Evolutionary conservation across 2,888 invertebrate genomes (phyloP).

Genomic region (Mythimna ferrago): DNA sequence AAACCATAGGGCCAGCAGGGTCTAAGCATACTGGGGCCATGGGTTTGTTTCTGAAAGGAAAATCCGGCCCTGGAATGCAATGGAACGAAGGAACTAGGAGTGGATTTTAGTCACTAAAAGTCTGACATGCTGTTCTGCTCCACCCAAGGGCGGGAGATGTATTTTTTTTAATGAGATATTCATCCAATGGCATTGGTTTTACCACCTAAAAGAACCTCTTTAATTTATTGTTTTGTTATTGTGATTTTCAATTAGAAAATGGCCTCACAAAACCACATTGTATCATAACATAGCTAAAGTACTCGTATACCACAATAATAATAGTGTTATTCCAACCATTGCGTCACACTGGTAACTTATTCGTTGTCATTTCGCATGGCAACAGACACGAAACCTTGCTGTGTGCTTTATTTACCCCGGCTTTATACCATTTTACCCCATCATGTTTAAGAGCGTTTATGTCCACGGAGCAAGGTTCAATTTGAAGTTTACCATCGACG

Average conservation of each 20-base stretch:
- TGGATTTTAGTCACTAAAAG: too few species aligned
- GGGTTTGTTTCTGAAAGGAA: too few species aligned
- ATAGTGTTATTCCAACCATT: slow-evolving; percentile 56
- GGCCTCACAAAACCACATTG: background rate
- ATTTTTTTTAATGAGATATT: too few species aligned
- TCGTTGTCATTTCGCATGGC: slow-evolving; percentile 71
- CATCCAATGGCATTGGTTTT: too few species aligned
- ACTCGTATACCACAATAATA: slow-evolving; percentile 35
- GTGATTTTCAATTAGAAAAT: slow-evolving; percentile 12
- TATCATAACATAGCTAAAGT: slow-evolving; percentile 22
- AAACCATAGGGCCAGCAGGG: too few species aligned
- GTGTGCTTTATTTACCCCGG: slow-evolving; percentile 63
- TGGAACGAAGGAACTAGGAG: too few species aligned
- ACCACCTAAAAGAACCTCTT: too few species aligned
- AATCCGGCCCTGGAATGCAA: too few species aligned
- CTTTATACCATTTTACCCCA: slow-evolving; percentile 39
- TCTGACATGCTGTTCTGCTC: too few species aligned
- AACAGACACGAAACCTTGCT: slow-evolving; percentile 62
- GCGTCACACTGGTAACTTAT: slow-evolving; percentile 70
- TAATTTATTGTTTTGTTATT: slow-evolving; percentile 9
- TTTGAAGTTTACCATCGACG: slow-evolving; percentile 21
- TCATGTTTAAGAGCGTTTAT: slow-evolving; percentile 8
- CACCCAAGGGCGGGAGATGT: too few species aligned
- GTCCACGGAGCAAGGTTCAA: slow-evolving; percentile 37
- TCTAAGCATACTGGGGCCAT: too few species aligned